Base-by-base conservation (phyloP, 2,113 vertebrate species). In the Lophius piscatorius region DNA sequence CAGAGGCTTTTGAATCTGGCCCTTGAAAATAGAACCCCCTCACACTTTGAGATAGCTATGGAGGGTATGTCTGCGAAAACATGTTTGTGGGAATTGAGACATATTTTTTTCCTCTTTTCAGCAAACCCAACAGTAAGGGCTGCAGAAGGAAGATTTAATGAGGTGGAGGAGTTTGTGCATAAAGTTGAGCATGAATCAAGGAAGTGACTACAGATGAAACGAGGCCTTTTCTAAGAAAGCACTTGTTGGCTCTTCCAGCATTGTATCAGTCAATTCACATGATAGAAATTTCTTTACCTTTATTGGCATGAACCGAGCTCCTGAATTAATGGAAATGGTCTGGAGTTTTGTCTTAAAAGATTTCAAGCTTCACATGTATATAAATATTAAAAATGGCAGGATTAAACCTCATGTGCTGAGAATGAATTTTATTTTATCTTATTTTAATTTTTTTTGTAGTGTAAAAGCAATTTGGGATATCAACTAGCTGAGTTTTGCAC, bases 401-500 rank as follows among this genome's bases (percentile, higher is more conserved):
- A 8, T 28, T 28, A 28, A 28, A 28, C 8, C 26, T 8, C 26
- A 28, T 5, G 26, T 28, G 26, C 8, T 55, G 3, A 23, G 18
- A 33, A 40, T 3, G n/a, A n/a, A n/a, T n/a, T n/a, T n/a, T n/a
- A n/a, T n/a, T n/a, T n/a, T n/a, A n/a, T n/a, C n/a, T n/a, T n/a
- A n/a, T n/a, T n/a, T n/a, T n/a, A n/a, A 2, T 21, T 13, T 31
- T 20, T 20, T 6, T 17, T 8, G 22, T 7, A 1, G 16, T 16
- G 1, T 18, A 34, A 56, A 40, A 70, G 64, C 59, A 62, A 35
- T 17, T 51, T 34, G 28, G 38, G 50, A 62, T 26, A 44, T 59
- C 45, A 2, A 10, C 4, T 5, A 6, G 57, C 64, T 66, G 61
- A 76, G 52, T 28, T 57, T 49, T 54, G 60, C 56, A 63, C 60